These are phyloP conservation scores for Stenurella melanura DNA, from an alignment of 2,888 invertebrate species.

Conservation along the genomic window DNA sequence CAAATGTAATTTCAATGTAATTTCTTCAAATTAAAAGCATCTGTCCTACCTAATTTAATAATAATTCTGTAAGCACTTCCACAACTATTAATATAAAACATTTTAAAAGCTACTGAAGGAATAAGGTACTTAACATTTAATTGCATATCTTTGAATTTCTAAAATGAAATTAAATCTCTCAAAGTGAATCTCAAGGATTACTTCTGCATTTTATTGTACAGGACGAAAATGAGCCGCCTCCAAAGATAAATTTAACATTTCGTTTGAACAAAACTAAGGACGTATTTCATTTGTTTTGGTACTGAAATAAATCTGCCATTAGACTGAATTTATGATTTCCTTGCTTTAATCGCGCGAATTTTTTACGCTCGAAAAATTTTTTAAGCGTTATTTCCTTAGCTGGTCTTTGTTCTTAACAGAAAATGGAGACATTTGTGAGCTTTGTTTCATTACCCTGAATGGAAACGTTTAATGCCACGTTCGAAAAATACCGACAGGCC, in stretches of 20 bases:
- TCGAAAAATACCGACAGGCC: neutral
- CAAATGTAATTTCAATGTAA: too few relatives aligned
- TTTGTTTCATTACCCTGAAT: neutral
- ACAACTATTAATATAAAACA: neutral
- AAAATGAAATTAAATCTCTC: slow-evolving; percentile 13
- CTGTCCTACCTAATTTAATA: too few relatives aligned
- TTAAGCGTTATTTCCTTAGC: slow-evolving; percentile 7
- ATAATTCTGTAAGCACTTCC: too few relatives aligned
- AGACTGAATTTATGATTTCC: slow-evolving; percentile 21
- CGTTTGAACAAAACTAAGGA: slow-evolving; percentile 4
- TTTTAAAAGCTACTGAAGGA: neutral
- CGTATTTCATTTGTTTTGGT: slow-evolving; percentile 15
- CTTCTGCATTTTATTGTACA: slow-evolving; percentile 10
- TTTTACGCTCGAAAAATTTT: neutral
- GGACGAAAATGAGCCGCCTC: slow-evolving; percentile 14
- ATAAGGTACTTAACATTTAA: neutral
- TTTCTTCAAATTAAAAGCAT: too few relatives aligned
- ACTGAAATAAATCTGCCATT: slow-evolving; percentile 13
- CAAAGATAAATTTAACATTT: slow-evolving; percentile 22
- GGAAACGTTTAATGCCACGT: neutral
- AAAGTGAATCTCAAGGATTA: slow-evolving; percentile 13
- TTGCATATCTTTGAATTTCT: neutral
- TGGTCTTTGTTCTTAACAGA: neutral
- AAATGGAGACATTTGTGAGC: neutral
- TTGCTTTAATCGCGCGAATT: neutral